phyloP scores from a whole-genome alignment of 2,797 vertebrate species.

The Microctenopoma steveboyesi region DNA sequence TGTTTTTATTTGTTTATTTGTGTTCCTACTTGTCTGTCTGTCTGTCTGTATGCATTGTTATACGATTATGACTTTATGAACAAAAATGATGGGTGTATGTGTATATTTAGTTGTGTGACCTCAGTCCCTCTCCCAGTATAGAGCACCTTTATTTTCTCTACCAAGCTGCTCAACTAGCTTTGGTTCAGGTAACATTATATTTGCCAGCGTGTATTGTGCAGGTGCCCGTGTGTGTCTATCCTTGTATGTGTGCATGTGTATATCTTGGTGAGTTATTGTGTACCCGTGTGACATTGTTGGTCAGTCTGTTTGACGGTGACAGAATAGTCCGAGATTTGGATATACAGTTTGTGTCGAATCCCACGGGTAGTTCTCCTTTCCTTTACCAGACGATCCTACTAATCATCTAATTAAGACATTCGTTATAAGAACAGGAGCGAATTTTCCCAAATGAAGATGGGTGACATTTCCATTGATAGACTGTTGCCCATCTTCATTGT shows the following conservation, averaged over 20 bases:
- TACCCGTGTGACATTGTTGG: not conserved
- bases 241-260: not conserved
- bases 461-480: constrained; percentile 13
- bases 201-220: not conserved
- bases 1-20: constrained; percentile 35
- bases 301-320: constrained; percentile 9
- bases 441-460: constrained; percentile 25
- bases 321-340: not conserved
- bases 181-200: constrained; percentile 68
- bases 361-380: not conserved
- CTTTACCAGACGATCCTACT: constrained; percentile 1
- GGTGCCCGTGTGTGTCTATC: not conserved
- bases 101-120: constrained; percentile 70
- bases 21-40: no score
- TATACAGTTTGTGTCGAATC: constrained; percentile 7
- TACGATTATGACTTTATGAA: not conserved
- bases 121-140: constrained; percentile 73
- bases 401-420: constrained; percentile 19
- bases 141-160: constrained; percentile 78
- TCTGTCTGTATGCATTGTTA: constrained; percentile 5
- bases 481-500: constrained; percentile 22
- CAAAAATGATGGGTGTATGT: not conserved
- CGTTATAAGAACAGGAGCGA: constrained; percentile 5
- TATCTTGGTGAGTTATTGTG: not conserved
- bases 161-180: constrained; percentile 71